Conservation (phyloP, 2,888 invertebrate species). For the Thymelicus sylvestris region DNA sequence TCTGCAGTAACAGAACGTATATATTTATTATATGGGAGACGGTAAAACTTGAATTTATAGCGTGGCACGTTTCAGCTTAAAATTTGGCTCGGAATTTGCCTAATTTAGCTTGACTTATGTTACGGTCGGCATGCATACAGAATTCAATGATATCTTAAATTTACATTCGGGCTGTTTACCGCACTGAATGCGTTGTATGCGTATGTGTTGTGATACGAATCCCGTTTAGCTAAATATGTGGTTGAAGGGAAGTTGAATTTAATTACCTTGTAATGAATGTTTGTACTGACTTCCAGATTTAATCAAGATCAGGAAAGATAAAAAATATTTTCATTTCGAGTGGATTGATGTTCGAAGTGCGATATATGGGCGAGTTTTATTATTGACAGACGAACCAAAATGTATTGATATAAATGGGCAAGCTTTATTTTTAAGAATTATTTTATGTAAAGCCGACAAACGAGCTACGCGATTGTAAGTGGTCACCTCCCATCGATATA, state of each 20-base stretch:
- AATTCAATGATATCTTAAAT: conserved; percentile 46
- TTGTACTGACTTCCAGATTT: background rate
- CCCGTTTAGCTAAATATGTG: background rate
- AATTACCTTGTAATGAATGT: background rate
- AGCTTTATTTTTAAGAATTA: too few relatives aligned
- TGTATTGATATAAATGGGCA: too few relatives aligned
- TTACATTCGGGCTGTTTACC: conserved; percentile 40
- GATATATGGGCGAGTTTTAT: too few relatives aligned
- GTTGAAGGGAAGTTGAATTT: background rate
- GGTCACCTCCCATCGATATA: too few relatives aligned
- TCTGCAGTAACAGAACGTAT: conserved; percentile 29
- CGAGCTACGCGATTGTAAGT: too few relatives aligned
- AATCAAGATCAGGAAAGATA: background rate
- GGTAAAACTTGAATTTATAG: conserved; percentile 48
- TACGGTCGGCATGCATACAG: conserved; percentile 41
- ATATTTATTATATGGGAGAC: conserved; percentile 37
- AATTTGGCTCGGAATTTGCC: conserved; percentile 47
- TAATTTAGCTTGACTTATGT: conserved; percentile 53
- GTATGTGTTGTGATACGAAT: conserved; percentile 19
- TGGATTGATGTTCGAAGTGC: too few relatives aligned
- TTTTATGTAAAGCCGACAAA: too few relatives aligned
- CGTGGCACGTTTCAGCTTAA: conserved; percentile 47
- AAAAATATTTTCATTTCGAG: too few relatives aligned
- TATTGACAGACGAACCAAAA: too few relatives aligned
- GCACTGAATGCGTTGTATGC: conserved; percentile 20